phyloP scores from a whole-genome alignment of 2,113 vertebrate genomes.

The Dipodomys ordii region DNA sequence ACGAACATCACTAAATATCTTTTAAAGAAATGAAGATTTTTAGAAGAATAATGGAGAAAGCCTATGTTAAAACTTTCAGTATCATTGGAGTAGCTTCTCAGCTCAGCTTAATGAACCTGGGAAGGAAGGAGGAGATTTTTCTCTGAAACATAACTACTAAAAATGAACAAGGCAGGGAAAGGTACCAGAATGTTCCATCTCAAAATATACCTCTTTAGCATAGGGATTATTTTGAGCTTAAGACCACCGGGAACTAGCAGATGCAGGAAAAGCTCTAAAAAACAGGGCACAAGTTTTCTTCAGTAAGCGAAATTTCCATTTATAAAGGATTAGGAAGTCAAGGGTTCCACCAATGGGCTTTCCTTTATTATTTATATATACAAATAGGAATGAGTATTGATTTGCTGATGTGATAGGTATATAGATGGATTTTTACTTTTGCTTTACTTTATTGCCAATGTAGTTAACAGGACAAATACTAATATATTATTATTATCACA shows the following conservation, averaged over 20 bases:
- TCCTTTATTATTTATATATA: background rate
- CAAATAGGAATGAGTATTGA: background rate
- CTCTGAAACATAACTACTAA: background rate
- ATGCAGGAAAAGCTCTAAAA: background rate
- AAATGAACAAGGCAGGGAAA: background rate
- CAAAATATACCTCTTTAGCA: background rate
- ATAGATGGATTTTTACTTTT: background rate
- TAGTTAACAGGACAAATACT: background rate
- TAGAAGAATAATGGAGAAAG: slow-evolving; percentile 7
- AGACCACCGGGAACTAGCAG: background rate
- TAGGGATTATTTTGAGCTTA: background rate
- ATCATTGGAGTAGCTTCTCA: background rate
- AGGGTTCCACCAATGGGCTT: background rate
- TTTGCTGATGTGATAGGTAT: background rate
- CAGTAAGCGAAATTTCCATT: background rate
- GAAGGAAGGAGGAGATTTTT: background rate
- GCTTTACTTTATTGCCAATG: background rate
- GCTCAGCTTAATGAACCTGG: background rate
- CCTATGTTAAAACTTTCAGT: background rate
- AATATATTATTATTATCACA: too few relatives aligned
- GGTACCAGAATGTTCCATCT: background rate
- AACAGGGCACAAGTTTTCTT: background rate
- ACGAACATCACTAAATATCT: background rate
- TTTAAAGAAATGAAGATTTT: background rate
- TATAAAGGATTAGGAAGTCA: background rate